These are phyloP conservation scores for Nicator chloris DNA, from an alignment of 2,113 vertebrate genomes.

Conservation along the genomic window DNA sequence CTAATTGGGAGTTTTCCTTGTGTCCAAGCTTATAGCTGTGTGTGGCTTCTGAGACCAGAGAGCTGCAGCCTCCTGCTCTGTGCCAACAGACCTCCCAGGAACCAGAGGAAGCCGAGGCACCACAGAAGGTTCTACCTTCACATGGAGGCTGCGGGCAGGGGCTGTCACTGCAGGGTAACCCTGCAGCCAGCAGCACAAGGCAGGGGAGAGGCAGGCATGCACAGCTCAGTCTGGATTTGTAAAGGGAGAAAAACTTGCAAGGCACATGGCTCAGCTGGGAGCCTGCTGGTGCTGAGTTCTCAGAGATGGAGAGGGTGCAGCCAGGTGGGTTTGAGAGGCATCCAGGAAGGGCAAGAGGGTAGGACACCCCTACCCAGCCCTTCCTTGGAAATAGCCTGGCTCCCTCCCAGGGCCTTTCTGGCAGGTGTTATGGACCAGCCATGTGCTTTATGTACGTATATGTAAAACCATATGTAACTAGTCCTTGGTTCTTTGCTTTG, in stretches of 20 bases:
- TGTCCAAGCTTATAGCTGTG: neutral
- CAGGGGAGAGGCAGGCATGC: neutral
- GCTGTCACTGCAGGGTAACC: neutral
- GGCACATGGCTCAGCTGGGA: neutral
- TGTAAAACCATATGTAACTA: slow-evolving; percentile 84
- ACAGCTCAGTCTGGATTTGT: neutral
- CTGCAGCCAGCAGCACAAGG: neutral
- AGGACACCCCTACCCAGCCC: neutral
- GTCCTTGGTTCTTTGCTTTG: slow-evolving; percentile 78
- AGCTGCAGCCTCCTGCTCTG: neutral
- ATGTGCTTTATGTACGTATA: slow-evolving; percentile 74
- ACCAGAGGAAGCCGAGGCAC: neutral
- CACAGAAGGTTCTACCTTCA: neutral
- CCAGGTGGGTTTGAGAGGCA: neutral
- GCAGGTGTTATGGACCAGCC: slow-evolving; percentile 53
- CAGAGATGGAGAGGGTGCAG: neutral
- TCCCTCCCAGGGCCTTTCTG: neutral
- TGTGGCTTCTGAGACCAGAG: neutral
- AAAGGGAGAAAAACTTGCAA: neutral
- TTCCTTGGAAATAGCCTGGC: neutral
- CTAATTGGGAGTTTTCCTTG: accelerated
- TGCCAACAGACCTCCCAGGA: neutral
- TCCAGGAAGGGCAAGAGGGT: neutral
- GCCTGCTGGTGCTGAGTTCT: neutral
- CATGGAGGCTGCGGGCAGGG: accelerated